Percentiles rank a stretch among this genome's conserved stretches.
phyloP scores from a whole-genome alignment of 2,888 invertebrate species.

The Erannis defoliaria region DNA sequence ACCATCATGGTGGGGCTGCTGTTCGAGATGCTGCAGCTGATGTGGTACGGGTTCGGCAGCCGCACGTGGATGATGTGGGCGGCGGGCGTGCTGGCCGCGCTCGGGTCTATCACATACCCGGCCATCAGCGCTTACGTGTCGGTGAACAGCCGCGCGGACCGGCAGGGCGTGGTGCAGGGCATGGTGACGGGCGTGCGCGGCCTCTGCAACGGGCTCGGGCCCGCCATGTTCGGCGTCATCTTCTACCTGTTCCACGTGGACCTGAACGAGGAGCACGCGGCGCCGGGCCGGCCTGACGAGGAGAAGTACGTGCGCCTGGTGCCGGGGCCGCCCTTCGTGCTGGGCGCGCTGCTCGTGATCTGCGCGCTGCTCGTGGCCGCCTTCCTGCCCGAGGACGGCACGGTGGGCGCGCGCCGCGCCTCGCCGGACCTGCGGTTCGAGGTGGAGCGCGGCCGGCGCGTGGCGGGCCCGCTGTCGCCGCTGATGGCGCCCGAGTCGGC shows the following conservation, averaged over 20 bases:
- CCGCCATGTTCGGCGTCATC: constrained; percentile 99
- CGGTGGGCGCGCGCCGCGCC: constrained; percentile 72
- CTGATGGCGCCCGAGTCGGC: constrained; percentile 92
- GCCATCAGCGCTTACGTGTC: constrained; percentile 99
- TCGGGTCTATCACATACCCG: constrained; percentile 99
- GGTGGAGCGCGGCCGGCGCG: constrained; percentile 92
- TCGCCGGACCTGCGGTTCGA: constrained; percentile 93
- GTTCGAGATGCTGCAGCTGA: constrained; percentile 98
- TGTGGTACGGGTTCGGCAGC: constrained; percentile 99
- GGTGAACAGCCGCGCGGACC: constrained; percentile 98
- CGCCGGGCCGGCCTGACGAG: constrained; percentile 71
- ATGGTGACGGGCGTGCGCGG: constrained; percentile 99
- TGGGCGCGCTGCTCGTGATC: constrained; percentile 98
- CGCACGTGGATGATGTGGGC: constrained; percentile 99
- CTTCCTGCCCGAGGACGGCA: constrained; percentile 91
- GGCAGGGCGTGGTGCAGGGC: constrained; percentile 98
- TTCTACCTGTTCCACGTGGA: constrained; percentile 99
- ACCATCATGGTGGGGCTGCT: constrained; percentile 98
- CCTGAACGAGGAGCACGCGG: constrained; percentile 91
- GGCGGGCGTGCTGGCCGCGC: constrained; percentile 97
- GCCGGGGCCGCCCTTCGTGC: constrained; percentile 99
- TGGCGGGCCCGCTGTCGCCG: constrained; percentile 92
- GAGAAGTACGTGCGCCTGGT: constrained; percentile 90
- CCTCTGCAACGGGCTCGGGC: constrained; percentile 98
- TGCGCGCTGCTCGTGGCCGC: constrained; percentile 97